Percentiles rank a stretch among this genome's conserved stretches.
Conservation (phyloP, 2,113 vertebrate species). For the Antechinus flavipes region DNA sequence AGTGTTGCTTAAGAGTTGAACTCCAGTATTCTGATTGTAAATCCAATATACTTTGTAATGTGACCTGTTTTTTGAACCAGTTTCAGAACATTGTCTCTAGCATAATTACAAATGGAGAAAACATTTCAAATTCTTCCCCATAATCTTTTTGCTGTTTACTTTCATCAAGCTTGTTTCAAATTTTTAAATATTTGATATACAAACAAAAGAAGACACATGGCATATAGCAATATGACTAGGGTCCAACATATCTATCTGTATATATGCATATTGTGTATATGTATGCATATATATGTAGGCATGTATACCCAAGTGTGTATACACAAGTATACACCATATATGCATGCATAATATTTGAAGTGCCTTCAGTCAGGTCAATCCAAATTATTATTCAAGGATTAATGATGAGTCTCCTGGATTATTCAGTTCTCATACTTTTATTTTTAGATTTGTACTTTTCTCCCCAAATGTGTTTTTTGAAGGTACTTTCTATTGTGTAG, state of each 20-base stretch:
- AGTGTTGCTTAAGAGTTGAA: background rate
- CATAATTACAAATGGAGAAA: background rate
- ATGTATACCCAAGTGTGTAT: no score
- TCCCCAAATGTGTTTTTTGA: background rate
- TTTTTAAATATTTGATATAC: background rate
- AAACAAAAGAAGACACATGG: background rate
- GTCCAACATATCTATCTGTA: background rate
- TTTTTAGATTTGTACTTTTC: background rate
- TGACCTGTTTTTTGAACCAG: background rate
- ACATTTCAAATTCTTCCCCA: background rate
- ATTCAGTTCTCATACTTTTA: background rate
- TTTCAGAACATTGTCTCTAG: background rate
- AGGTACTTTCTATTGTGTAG: background rate
- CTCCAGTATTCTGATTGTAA: background rate
- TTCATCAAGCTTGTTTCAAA: constrained; percentile 11
- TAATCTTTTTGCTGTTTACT: background rate
- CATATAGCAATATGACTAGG: background rate
- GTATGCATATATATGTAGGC: no score
- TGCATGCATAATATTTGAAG: background rate
- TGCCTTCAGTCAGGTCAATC: background rate
- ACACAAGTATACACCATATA: no score
- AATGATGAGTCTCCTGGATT: background rate
- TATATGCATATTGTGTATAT: no score
- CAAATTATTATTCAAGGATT: background rate
- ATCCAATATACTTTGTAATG: background rate